Conservation (phyloP, 2,888 invertebrate genomes). For the Biston stratarius region DNA sequence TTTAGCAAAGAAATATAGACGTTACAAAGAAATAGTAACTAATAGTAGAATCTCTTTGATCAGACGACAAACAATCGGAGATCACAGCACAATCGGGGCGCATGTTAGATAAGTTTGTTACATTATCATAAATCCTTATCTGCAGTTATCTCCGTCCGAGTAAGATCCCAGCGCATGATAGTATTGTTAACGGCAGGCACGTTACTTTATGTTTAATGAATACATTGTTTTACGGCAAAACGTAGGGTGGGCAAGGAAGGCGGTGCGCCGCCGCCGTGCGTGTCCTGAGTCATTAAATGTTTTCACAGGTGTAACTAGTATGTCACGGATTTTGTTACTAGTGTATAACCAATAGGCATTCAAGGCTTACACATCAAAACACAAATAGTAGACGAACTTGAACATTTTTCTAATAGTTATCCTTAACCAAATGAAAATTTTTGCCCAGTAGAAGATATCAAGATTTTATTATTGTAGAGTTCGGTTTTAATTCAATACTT, state of each 20-base stretch:
- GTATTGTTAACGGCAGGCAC: conserved; percentile 35
- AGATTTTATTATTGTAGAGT: no score
- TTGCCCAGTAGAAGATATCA: background rate
- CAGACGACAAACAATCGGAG: conserved; percentile 11
- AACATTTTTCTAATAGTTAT: conserved; percentile 2
- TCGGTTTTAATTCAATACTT: no score
- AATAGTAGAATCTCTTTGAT: conserved; percentile 23
- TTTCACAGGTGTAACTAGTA: conserved; percentile 49
- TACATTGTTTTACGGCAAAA: conserved; percentile 37
- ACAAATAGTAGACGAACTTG: conserved; percentile 5
- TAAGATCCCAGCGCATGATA: conserved; percentile 32
- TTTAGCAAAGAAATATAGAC: conserved; percentile 2
- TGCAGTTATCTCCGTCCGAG: conserved; percentile 27
- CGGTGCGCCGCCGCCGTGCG: conserved; percentile 36
- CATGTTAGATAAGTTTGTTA: conserved; percentile 13
- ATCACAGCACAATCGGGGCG: conserved; percentile 19
- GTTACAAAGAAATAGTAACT: conserved; percentile 4
- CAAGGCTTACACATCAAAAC: conserved; percentile 25
- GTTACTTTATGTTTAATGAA: conserved; percentile 22
- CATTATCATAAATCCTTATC: conserved; percentile 25
- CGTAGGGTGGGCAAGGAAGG: conserved; percentile 16
- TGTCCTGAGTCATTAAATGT: conserved; percentile 45
- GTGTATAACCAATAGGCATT: conserved; percentile 22
- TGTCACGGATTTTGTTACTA: conserved; percentile 41
- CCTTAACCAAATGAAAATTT: background rate